Evolutionary conservation across 2,113 vertebrate species (phyloP), one percentile per base, ranked within the genome.

Genomic region (Mastomys natalensis): DNA sequence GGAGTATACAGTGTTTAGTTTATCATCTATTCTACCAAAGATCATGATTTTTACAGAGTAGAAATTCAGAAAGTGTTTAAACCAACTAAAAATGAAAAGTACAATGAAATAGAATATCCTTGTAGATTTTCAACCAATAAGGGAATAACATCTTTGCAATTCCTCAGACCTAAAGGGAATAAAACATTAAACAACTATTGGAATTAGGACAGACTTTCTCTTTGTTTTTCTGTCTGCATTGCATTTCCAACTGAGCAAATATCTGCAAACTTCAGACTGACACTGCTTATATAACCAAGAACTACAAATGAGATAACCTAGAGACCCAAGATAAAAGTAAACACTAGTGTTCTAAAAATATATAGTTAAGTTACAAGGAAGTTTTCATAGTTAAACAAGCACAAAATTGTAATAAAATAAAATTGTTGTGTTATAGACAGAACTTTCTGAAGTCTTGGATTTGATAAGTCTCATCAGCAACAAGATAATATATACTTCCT

Each of bases 341-440:
- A 16, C 31, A 34, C 31, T 68, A 12, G 29, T 13, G 29, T 31
- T 66, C 29, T 31, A 66, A 31, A 66, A 66, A 5, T 66, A 31
- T 31, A 37, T 37, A 70, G 68, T 37, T 70, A 70, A 17, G 15
- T 37, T 37, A 70, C 34, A 70, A 17, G 34, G 16, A 70, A 34
- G 15, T 70, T 70, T 70, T 70, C 93, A 3, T 81, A 88, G 88
- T 60, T 31, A 70, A 74, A 73, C 6, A 73, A 43, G 68, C 19
- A 31, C 37, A 92, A 91, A 80, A 89, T 81, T 76, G 2, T 10
- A 37, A 78, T 78, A 77, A 91, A 90, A 93, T 91, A 66, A 66
- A 66, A 66, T 31, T 3, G 31, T 31, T 66, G 64, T 66, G 29
- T 31, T 31, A 66, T 31, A 66, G 4, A 88, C 87, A 68, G 64